These are phyloP conservation scores for Synergus itoensis DNA, from an alignment of 2,888 invertebrate genomes.

Conservation along the genomic window DNA sequence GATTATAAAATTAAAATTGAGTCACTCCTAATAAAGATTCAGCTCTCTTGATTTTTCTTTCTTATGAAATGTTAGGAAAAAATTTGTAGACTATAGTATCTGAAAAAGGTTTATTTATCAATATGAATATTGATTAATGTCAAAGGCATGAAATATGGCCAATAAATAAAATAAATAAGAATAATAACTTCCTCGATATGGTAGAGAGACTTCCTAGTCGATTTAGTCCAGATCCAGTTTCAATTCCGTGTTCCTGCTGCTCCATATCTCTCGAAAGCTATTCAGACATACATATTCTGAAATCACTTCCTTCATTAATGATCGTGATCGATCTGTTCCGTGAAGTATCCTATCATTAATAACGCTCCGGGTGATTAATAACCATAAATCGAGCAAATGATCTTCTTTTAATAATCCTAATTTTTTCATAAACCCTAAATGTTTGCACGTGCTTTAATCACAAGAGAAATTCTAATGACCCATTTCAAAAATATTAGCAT, in stretches of 20 bases:
- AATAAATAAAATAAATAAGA: slow-evolving; percentile 26
- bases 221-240: slow-evolving; percentile 63
- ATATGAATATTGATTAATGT: slow-evolving; percentile 4
- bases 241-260: slow-evolving; percentile 61
- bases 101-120: not conserved
- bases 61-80: too few relatives aligned
- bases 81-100: too few relatives aligned
- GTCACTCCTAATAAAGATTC: too few relatives aligned
- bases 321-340: slow-evolving; percentile 7
- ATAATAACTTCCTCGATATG: slow-evolving; percentile 51
- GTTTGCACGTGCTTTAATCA: not conserved
- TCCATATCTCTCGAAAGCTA: slow-evolving; percentile 58
- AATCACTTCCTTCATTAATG: slow-evolving; percentile 55
- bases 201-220: slow-evolving; percentile 59
- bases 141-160: slow-evolving; percentile 10
- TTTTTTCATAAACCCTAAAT: not conserved
- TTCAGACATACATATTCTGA: slow-evolving; percentile 41
- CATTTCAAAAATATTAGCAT: not conserved
- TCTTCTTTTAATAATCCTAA: not conserved
- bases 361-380: slow-evolving; percentile 16
- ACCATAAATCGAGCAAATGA: slow-evolving; percentile 8
- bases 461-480: not conserved
- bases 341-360: slow-evolving; percentile 20
- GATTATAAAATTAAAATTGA: not conserved
- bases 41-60: too few relatives aligned